These are phyloP conservation scores for Beris morrisii DNA, from an alignment of 2,888 invertebrate species.

Conservation along the genomic window DNA sequence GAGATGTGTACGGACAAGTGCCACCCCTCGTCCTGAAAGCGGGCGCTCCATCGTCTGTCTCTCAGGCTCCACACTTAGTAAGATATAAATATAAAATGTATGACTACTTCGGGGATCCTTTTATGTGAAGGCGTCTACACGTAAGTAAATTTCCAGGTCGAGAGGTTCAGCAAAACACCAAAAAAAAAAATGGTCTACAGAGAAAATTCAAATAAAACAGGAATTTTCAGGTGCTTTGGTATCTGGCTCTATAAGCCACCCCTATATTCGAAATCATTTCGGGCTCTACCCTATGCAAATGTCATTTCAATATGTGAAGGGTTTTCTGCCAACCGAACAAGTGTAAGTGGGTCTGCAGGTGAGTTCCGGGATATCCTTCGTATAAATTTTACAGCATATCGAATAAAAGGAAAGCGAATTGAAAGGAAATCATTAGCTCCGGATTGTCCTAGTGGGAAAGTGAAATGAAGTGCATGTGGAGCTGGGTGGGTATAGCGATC, in stretches of 20 bases:
- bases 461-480: no score
- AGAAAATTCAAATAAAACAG: no score
- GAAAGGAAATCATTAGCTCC: conserved; percentile 27
- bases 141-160: neutral
- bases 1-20: conserved; percentile 11
- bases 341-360: conserved; percentile 29
- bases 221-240: no score
- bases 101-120: conserved; percentile 14
- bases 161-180: no score
- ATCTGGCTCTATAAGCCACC: neutral
- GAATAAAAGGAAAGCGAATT: conserved; percentile 6
- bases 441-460: conserved; percentile 7
- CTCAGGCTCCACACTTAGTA: conserved; percentile 13
- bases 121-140: neutral
- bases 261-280: conserved; percentile 4
- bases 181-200: no score
- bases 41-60: no score
- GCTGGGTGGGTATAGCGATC: no score
- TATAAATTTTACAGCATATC: conserved; percentile 21
- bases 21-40: neutral
- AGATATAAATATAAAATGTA: conserved; percentile 32
- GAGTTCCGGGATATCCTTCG: conserved; percentile 13
- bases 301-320: conserved; percentile 20
- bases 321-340: neutral
- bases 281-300: conserved; percentile 22